Conservation (phyloP, 2,797 vertebrate species). For the Chanos chanos region DNA sequence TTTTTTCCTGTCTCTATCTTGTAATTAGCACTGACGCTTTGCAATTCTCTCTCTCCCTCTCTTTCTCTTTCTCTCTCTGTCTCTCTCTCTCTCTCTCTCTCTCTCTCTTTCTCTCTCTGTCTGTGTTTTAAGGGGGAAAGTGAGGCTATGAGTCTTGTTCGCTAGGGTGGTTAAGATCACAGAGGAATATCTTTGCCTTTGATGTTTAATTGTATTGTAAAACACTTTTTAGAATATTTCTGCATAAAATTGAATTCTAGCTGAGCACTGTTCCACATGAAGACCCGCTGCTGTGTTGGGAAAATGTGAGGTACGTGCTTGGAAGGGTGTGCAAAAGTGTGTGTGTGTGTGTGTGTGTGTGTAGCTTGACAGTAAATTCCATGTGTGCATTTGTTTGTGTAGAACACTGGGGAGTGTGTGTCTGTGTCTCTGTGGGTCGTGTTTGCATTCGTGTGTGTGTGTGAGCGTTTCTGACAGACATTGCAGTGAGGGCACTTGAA, state of each 20-base stretch:
- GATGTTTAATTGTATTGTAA: conserved; percentile 84
- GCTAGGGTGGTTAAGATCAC: conserved; percentile 74
- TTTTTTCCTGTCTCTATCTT: conserved; percentile 72
- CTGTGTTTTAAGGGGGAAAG: conserved; percentile 63
- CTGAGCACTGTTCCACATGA: conserved; percentile 66
- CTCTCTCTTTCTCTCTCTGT: conserved; percentile 50
- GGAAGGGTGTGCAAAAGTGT: conserved; percentile 5
- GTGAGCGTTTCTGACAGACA: conserved; percentile 63
- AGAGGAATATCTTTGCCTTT: conserved; percentile 78
- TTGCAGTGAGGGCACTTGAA: no score
- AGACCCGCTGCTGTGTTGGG: conserved; percentile 56
- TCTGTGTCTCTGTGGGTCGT: not conserved
- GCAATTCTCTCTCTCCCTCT: conserved; percentile 52
- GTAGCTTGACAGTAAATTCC: conserved; percentile 41
- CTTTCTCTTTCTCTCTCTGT: conserved; percentile 50
- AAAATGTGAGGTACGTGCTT: conserved; percentile 45
- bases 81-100: conserved; percentile 28
- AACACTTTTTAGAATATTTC: conserved; percentile 80
- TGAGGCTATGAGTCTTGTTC: conserved; percentile 66
- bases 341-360: conserved; percentile 15
- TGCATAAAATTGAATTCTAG: conserved; percentile 74
- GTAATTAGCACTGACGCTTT: conserved; percentile 74
- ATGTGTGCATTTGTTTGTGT: conserved; percentile 40
- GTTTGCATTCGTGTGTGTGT: conserved; percentile 44
- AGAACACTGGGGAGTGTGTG: conserved; percentile 25